Evolutionary conservation across 2,113 vertebrate species (phyloP).

Genomic region (Galbula dea): DNA sequence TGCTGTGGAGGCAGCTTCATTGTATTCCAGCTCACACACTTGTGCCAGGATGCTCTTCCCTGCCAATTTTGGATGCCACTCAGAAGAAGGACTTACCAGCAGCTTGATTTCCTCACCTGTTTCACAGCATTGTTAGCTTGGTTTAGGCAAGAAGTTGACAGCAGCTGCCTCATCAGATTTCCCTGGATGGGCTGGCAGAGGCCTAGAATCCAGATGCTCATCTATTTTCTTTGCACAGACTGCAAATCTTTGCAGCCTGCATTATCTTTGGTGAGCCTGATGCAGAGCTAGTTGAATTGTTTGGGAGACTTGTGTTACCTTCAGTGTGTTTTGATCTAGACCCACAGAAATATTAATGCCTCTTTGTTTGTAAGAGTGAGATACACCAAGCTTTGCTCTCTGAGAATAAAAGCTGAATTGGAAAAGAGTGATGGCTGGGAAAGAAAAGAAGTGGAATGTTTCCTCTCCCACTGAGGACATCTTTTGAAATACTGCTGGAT

Average conservation of each 20-base stretch:
- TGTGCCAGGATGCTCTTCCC: background rate
- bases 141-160: background rate
- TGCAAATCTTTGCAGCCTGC: background rate
- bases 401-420: background rate
- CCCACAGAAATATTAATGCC: fast-evolving
- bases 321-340: background rate
- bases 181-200: background rate
- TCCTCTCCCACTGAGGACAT: background rate
- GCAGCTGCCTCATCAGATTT: background rate
- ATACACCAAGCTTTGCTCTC: background rate
- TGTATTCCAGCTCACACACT: background rate
- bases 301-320: background rate
- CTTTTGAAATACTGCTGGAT: background rate
- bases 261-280: background rate
- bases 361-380: background rate
- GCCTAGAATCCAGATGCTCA: background rate
- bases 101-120: background rate
- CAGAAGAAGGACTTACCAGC: background rate
- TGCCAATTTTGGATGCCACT: background rate
- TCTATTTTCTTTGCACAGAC: background rate
- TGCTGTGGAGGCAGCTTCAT: background rate
- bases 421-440: background rate
- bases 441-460: background rate
- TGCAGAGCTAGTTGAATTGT: background rate
- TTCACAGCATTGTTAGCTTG: background rate